phyloP scores from a whole-genome alignment of 2,888 invertebrate genomes.

The Halictus quadricinctus region DNA sequence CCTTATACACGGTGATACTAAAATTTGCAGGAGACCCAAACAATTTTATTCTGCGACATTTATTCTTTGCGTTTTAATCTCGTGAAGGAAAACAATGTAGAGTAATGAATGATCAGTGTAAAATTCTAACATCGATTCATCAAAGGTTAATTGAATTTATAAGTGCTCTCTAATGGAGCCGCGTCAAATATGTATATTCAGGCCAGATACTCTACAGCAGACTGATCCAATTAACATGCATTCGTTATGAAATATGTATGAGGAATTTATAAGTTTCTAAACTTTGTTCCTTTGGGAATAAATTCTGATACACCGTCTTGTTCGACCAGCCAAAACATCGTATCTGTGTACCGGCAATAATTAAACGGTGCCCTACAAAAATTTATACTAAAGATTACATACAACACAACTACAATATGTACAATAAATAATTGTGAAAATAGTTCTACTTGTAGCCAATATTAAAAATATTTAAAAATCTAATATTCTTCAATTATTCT shows the following conservation, averaged over 20 bases:
- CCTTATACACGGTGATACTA: background rate
- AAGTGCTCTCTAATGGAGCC: background rate
- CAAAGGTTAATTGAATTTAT: background rate
- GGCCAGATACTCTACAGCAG: background rate
- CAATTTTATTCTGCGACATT: no score
- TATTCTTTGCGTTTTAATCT: no score
- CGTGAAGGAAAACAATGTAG: no score
- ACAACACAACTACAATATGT: background rate
- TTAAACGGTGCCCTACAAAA: background rate
- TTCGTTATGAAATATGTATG: background rate
- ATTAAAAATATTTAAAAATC: no score
- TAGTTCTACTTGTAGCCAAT: no score
- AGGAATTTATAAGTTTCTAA: background rate
- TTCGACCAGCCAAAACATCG: background rate
- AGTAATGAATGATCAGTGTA: background rate
- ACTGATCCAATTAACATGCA: background rate
- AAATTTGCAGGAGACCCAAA: background rate
- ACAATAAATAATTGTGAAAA: background rate
- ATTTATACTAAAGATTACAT: background rate
- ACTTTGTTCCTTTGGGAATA: background rate
- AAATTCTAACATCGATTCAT: background rate
- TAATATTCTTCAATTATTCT: no score
- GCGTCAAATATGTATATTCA: background rate
- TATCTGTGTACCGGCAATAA: background rate
- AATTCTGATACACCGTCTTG: background rate